Conservation (phyloP, 2,113 vertebrate species). For the Microcebus murinus region DNA sequence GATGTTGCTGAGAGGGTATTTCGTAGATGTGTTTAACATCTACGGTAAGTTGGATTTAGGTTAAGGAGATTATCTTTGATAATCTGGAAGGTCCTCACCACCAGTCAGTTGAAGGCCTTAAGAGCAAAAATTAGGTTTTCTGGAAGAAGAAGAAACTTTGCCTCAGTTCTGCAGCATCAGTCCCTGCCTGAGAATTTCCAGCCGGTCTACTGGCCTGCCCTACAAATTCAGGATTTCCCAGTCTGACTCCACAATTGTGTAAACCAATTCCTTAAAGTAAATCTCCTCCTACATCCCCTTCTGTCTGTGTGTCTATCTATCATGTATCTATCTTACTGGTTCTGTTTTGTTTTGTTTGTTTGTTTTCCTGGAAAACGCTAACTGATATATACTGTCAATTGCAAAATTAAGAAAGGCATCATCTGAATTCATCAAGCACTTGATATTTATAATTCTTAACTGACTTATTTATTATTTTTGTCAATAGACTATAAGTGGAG, state of each 20-base stretch:
- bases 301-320: neutral
- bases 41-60: neutral
- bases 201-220: neutral
- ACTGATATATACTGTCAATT: neutral
- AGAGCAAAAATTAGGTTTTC: neutral
- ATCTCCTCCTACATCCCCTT: neutral
- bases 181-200: neutral
- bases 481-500: neutral
- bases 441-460: neutral
- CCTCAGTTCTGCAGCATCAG: neutral
- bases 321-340: neutral
- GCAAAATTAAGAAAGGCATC: neutral
- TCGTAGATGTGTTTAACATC: neutral
- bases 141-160: neutral
- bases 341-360: neutral
- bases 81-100: neutral
- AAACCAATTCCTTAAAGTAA: neutral
- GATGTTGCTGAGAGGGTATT: neutral
- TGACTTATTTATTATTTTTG: neutral
- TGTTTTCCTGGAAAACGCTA: neutral
- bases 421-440: neutral
- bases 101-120: neutral
- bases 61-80: neutral
- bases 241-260: neutral
- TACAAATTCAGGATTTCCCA: neutral